A percentile compares a stretch with the other conserved stretches of the same genome.
Evolutionary conservation across 2,113 vertebrate genomes (phyloP).

Genomic region (Nesogale talazaci): DNA sequence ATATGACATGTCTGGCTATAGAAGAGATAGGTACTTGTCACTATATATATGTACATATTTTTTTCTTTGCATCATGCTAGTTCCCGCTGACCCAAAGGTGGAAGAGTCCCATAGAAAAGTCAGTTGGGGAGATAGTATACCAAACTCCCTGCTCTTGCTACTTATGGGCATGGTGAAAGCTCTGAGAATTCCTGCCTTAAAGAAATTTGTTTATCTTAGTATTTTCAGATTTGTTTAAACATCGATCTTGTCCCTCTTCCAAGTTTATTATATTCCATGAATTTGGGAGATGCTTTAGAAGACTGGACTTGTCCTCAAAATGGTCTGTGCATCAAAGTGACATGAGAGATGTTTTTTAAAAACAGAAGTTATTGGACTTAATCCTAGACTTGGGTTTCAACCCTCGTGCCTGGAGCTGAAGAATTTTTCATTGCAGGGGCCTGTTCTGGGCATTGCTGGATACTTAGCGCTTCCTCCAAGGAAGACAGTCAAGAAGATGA

Average conservation of each 20-base stretch:
- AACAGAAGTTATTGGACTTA: neutral
- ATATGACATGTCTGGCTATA: too few relatives aligned
- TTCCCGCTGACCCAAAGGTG: neutral
- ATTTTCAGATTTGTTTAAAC: neutral
- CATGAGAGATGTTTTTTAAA: neutral
- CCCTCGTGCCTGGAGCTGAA: too few relatives aligned
- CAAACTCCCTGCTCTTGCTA: neutral
- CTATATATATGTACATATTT: neutral
- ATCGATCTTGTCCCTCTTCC: neutral
- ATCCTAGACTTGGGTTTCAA: neutral
- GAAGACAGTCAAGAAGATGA: neutral
- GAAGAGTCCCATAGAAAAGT: neutral
- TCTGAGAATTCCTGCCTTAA: neutral
- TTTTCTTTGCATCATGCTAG: neutral
- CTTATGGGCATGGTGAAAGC: neutral
- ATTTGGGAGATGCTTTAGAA: neutral
- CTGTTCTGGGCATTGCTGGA: neutral
- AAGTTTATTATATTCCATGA: neutral
- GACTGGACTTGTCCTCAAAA: neutral
- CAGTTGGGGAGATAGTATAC: neutral
- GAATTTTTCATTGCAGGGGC: neutral
- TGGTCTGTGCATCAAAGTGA: neutral
- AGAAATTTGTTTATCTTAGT: neutral
- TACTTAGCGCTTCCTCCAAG: neutral
- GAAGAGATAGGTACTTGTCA: too few relatives aligned